These are phyloP conservation scores for Percopsis omiscomaycus DNA, from an alignment of 2,797 vertebrate species.

Conservation along the genomic window DNA sequence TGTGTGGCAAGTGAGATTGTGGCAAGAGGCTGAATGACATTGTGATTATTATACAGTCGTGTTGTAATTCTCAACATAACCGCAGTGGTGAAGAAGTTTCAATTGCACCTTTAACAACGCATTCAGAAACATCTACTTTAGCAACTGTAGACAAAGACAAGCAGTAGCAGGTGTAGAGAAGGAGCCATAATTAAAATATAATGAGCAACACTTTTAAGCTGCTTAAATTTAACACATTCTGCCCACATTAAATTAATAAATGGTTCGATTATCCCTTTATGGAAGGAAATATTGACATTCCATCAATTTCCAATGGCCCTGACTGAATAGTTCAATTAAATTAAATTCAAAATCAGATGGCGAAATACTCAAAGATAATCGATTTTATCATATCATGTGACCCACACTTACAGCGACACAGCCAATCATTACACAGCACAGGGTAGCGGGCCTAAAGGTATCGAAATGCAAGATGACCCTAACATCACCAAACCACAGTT, in stretches of 20 bases:
- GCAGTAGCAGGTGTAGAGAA: neutral
- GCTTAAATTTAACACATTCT: too few species aligned
- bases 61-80: too few species aligned
- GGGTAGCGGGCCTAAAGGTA: neutral
- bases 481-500: neutral
- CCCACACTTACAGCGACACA: neutral
- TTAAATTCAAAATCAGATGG: neutral
- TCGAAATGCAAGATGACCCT: conserved; percentile 2
- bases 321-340: neutral
- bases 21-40: too few species aligned
- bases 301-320: conserved; percentile 1
- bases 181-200: neutral
- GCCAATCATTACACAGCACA: conserved; percentile 14
- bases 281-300: conserved; percentile 16
- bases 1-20: too few species aligned
- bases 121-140: neutral
- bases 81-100: too few species aligned
- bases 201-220: too few species aligned
- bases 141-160: neutral
- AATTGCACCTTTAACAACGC: too few species aligned
- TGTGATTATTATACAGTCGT: too few species aligned
- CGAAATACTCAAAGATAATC: too few species aligned
- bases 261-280: conserved; percentile 1
- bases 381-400: conserved; percentile 1
- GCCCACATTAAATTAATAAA: conserved; percentile 1